Percentiles rank a stretch among this genome's conserved stretches.
Conservation (phyloP, 1,140 invertebrate species). For the Oscheius sp. region DNA sequence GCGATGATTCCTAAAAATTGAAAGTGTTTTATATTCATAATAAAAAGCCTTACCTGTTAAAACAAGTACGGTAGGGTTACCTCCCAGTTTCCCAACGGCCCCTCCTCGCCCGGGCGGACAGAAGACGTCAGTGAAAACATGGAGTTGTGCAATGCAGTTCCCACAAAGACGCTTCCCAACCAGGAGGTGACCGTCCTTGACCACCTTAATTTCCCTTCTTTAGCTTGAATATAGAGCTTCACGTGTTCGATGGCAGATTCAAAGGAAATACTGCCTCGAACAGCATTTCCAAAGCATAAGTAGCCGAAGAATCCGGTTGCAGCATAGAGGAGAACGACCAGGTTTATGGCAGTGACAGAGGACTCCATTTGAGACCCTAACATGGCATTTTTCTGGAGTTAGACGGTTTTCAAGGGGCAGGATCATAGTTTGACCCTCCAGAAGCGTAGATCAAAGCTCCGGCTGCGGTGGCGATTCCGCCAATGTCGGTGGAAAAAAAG, state of each 20-base stretch:
- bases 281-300: slow-evolving; percentile 52
- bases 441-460: slow-evolving; percentile 55
- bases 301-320: slow-evolving; percentile 59
- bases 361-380: slow-evolving; percentile 49
- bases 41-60: background rate
- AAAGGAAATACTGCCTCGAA: slow-evolving; percentile 60
- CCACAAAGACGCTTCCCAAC: background rate
- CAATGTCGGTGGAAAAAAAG: slow-evolving; percentile 49
- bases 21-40: background rate
- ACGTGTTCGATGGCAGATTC: slow-evolving; percentile 52
- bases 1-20: slow-evolving; percentile 45
- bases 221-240: slow-evolving; percentile 6
- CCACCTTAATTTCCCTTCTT: background rate
- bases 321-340: slow-evolving; percentile 52
- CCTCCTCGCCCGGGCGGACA: slow-evolving; percentile 5
- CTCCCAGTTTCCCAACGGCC: slow-evolving; percentile 60
- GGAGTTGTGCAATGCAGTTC: slow-evolving; percentile 8
- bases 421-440: slow-evolving; percentile 59
- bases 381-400: slow-evolving; percentile 49
- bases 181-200: background rate
- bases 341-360: slow-evolving; percentile 52
- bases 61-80: background rate
- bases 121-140: slow-evolving; percentile 1
- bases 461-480: slow-evolving; percentile 50
- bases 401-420: slow-evolving; percentile 55